phyloP scores from a whole-genome alignment of 2,888 invertebrate genomes.

The Euphydryas editha region DNA sequence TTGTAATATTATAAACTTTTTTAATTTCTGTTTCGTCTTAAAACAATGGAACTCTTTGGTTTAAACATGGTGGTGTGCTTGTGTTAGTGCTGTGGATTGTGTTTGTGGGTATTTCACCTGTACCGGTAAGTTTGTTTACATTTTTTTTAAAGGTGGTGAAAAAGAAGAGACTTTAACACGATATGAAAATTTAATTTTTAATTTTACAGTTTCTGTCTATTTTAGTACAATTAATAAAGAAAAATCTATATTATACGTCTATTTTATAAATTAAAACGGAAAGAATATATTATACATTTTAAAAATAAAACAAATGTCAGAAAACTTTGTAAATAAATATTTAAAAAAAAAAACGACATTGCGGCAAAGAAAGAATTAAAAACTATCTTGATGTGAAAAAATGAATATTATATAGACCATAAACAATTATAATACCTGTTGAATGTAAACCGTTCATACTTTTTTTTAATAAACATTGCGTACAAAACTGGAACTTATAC shows the following conservation, averaged over 20 bases:
- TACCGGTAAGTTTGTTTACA: constrained; percentile 43
- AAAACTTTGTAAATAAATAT: too few species aligned
- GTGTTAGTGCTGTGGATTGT: constrained; percentile 37
- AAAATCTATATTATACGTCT: too few species aligned
- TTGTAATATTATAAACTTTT: constrained; percentile 45
- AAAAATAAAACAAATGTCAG: too few species aligned
- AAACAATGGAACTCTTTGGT: constrained; percentile 24
- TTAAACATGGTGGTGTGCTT: constrained; percentile 40
- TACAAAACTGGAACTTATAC: constrained; percentile 4
- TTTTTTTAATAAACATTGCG: constrained; percentile 10
- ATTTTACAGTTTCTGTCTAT: too few species aligned
- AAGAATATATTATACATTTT: too few species aligned
- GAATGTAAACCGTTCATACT: background rate
- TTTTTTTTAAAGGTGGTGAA: constrained; percentile 10
- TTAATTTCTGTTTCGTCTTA: constrained; percentile 12
- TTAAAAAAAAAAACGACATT: background rate
- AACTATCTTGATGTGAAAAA: background rate
- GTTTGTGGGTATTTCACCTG: constrained; percentile 41
- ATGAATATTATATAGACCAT: constrained; percentile 11
- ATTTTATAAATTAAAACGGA: too few species aligned
- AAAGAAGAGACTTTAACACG: background rate
- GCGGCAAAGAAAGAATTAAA: background rate
- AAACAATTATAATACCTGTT: background rate
- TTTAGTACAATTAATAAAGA: too few species aligned
- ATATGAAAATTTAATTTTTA: too few species aligned